Evolutionary conservation across 2,113 vertebrate genomes (phyloP).

Genomic region (Pipa parva): DNA sequence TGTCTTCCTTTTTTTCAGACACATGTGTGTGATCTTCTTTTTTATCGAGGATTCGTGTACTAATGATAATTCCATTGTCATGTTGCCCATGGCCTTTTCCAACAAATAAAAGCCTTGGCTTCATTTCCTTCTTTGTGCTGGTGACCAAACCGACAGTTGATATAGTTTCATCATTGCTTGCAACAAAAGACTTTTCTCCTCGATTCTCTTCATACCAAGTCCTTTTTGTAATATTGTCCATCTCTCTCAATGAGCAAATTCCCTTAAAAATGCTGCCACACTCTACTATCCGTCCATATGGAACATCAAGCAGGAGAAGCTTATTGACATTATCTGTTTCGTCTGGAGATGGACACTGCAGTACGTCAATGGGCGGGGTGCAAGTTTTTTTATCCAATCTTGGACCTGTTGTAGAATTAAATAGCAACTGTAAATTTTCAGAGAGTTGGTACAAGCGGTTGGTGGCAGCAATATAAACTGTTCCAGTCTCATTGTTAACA

Average conservation of each 20-base stretch:
- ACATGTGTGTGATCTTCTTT: too few relatives aligned
- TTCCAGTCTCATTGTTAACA: constrained; percentile 66
- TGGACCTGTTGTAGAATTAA: constrained; percentile 63
- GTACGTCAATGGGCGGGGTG: constrained; percentile 81
- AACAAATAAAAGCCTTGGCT: constrained; percentile 75
- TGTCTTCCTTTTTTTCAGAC: constrained; percentile 58
- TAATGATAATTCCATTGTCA: constrained; percentile 90
- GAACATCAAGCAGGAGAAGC: constrained; percentile 75
- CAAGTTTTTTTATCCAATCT: constrained; percentile 75
- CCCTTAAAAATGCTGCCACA: constrained; percentile 91
- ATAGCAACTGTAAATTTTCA: constrained; percentile 55
- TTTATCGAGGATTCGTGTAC: constrained; percentile 78
- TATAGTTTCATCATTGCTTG: constrained; percentile 78
- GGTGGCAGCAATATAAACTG: constrained; percentile 82
- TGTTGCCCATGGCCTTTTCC: constrained; percentile 84
- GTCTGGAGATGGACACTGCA: constrained; percentile 68
- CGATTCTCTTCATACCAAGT: constrained; percentile 80
- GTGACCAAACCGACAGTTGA: constrained; percentile 87
- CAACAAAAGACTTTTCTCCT: constrained; percentile 91
- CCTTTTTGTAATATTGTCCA: constrained; percentile 64
- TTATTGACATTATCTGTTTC: constrained; percentile 83
- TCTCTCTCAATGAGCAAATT: constrained; percentile 80
- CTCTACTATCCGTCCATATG: constrained; percentile 64
- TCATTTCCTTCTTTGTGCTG: constrained; percentile 41
- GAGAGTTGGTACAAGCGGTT: constrained; percentile 82